Percentiles rank a stretch among this genome's conserved stretches.
These are phyloP conservation scores for Iselma pallidipennis DNA, from an alignment of 2,888 invertebrate species.

Conservation along the genomic window DNA sequence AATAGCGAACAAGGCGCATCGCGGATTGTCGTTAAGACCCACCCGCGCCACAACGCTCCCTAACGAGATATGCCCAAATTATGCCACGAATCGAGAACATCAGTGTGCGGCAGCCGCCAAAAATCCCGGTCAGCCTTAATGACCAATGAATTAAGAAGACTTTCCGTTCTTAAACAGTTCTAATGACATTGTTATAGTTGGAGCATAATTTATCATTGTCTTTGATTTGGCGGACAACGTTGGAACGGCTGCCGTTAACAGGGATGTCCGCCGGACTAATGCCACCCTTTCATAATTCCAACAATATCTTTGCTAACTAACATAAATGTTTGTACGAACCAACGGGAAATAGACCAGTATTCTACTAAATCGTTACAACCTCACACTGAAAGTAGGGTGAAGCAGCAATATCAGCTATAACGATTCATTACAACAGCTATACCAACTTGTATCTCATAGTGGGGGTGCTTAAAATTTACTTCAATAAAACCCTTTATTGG, in stretches of 20 bases:
- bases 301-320: background rate
- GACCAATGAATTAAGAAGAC: constrained; percentile 52
- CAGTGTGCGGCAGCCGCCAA: constrained; percentile 43
- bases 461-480: background rate
- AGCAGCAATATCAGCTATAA: constrained; percentile 3
- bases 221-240: constrained; percentile 26
- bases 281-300: constrained; percentile 13
- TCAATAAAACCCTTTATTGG: background rate
- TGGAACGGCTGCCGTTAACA: constrained; percentile 20
- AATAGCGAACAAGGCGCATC: constrained; percentile 45
- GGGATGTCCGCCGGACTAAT: constrained; percentile 16
- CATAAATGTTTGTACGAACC: background rate
- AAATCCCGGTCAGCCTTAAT: constrained; percentile 51
- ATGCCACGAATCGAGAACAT: constrained; percentile 51
- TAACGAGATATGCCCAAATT: constrained; percentile 53
- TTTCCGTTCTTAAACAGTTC: constrained; percentile 39
- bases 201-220: constrained; percentile 32
- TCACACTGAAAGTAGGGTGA: background rate
- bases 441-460: background rate
- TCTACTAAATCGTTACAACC: background rate
- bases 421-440: constrained; percentile 4
- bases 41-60: constrained; percentile 47
- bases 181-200: constrained; percentile 23
- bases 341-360: background rate
- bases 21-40: constrained; percentile 53